Base-by-base conservation (phyloP, 2,888 invertebrate species). In the Aphelenchoides bicaudatus region DNA sequence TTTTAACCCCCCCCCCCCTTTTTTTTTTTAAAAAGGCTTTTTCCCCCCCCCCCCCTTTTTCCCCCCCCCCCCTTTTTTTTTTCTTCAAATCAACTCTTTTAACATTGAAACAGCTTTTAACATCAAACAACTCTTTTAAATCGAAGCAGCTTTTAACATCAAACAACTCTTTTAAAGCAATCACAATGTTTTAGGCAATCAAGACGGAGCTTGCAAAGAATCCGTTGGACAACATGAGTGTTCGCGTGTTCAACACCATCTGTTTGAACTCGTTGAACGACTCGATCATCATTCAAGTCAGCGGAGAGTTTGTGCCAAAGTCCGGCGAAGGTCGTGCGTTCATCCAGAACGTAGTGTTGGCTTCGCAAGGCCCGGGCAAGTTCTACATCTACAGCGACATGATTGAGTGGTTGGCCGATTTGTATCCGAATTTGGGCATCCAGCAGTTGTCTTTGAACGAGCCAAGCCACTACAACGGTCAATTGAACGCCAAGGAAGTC, bases 381-480 rank as follows among this genome's bases (percentile, higher is more conserved):
- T 51, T 19, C 4, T 51, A 51, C 52, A 51, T 51, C 38, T 39
- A 51, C 6, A 34, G 37, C 37, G 52, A 51, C 38, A 16, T 51
- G 31, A 13, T 51, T 1, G 52, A 51, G 31, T 51, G 31, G 31
- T 19, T 51, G 21, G 39, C 37, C 52, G 37, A 51, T 19, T 29
- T 51, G 46, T 34, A 51, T 16, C 49, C 34, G 49, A 49, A 49
- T 21, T 37, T 16, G 16, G 37, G 19, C 1, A 31, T 34, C 3
- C 37, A 30, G 31, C n/a, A 46, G 25, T 6, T 51, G 13, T 37
- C 37, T 1, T 38, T n/a, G 13, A 8, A 21, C 1, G 2, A 3
- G 2, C 52, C 37, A 19, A 19, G 21, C 16, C 43, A 43, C 16
- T 43, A 21, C 43, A 51, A 51, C 28, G 52, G 52, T 2, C 31